Percentiles rank a stretch among this genome's conserved stretches.
phyloP scores from a whole-genome alignment of 2,888 invertebrate genomes.

The Dexiosoma caninum region DNA sequence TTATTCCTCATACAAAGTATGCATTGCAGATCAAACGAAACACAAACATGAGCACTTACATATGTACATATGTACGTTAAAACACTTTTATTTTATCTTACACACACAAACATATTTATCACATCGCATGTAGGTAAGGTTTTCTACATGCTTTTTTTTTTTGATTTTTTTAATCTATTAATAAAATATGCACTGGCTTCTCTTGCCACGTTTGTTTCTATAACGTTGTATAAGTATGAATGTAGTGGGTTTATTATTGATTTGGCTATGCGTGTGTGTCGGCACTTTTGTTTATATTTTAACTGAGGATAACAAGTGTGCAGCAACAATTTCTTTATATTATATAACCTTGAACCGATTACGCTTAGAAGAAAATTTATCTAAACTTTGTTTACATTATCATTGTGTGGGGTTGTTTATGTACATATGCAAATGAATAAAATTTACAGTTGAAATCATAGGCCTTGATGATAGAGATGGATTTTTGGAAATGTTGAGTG shows the following conservation, averaged over 20 bases:
- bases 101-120: background rate
- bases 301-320: conserved; percentile 33
- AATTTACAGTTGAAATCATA: conserved; percentile 33
- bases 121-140: background rate
- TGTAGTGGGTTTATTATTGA: background rate
- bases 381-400: background rate
- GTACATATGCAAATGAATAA: background rate
- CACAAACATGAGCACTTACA: background rate
- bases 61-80: background rate
- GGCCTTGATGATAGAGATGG: no score
- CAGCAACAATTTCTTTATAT: conserved; percentile 45
- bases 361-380: conserved; percentile 12
- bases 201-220: conserved; percentile 21
- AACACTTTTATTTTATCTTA: background rate
- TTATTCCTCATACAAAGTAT: background rate
- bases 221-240: background rate
- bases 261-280: background rate
- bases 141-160: background rate
- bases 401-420: background rate
- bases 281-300: conserved; percentile 13
- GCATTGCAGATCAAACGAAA: background rate
- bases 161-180: background rate
- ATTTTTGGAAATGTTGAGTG: no score
- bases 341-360: conserved; percentile 40
- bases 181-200: conserved; percentile 44